phyloP scores from a whole-genome alignment of 2,797 vertebrate genomes.

The Alcedo quadribrachys region DNA sequence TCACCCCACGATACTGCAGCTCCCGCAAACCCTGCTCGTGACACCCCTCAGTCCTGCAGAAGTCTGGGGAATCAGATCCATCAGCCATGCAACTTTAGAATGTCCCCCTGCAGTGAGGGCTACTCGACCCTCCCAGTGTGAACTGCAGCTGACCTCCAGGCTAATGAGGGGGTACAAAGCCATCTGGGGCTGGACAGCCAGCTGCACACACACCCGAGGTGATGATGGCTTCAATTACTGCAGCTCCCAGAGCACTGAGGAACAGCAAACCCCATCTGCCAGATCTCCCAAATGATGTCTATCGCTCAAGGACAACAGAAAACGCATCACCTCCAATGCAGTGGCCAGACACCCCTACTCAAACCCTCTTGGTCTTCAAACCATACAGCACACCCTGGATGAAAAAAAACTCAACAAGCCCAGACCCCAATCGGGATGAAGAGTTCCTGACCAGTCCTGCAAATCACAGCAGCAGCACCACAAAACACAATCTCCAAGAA shows the following conservation, averaged over 20 bases:
- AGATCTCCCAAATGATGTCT: background rate
- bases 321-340: background rate
- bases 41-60: background rate
- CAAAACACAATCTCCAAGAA: background rate
- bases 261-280: conserved; percentile 40
- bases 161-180: background rate
- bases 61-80: fast-evolving
- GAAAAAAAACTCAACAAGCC: background rate
- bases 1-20: background rate
- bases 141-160: conserved; percentile 33
- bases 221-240: conserved; percentile 9
- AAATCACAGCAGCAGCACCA: background rate
- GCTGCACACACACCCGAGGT: conserved; percentile 6
- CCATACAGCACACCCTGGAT: background rate
- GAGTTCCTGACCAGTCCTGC: background rate
- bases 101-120: background rate
- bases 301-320: background rate
- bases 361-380: background rate
- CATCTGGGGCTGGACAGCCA: background rate
- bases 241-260: background rate
- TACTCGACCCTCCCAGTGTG: background rate
- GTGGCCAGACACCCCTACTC: background rate
- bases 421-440: fast-evolving
- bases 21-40: background rate
- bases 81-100: background rate